These are phyloP conservation scores for Andrena trimmerana DNA, from an alignment of 2,888 invertebrate genomes.

Conservation along the genomic window DNA sequence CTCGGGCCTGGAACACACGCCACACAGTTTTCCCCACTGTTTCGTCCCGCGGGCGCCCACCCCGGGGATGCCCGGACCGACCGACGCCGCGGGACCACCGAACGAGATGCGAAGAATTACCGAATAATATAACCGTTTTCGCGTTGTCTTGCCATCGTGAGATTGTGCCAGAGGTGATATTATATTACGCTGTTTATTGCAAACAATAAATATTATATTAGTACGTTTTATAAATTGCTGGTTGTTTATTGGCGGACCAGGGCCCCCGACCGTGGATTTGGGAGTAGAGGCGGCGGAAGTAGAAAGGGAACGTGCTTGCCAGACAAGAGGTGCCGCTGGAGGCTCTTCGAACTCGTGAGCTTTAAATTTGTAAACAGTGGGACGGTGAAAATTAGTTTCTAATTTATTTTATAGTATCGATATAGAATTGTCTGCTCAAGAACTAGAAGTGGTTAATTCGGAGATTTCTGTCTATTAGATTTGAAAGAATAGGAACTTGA, in stretches of 20 bases:
- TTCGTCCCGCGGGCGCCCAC: slow-evolving; percentile 21
- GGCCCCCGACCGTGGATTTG: not conserved
- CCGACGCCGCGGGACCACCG: slow-evolving; percentile 35
- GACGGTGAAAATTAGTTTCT: too few relatives aligned
- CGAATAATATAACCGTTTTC: slow-evolving; percentile 70
- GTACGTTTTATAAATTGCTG: slow-evolving; percentile 84
- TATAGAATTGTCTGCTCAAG: not conserved
- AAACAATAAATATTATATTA: slow-evolving; percentile 85
- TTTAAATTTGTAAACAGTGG: too few relatives aligned
- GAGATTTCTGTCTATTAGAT: too few relatives aligned
- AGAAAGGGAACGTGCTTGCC: not conserved
- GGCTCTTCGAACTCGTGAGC: too few relatives aligned
- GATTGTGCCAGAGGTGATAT: slow-evolving; percentile 86
- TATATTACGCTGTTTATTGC: slow-evolving; percentile 85
- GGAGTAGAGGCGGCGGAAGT: not conserved
- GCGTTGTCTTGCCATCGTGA: slow-evolving; percentile 85
- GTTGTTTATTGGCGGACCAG: not conserved
- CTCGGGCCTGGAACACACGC: slow-evolving; percentile 10
- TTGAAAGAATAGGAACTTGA: not conserved
- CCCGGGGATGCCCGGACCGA: slow-evolving; percentile 11
- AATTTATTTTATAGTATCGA: too few relatives aligned
- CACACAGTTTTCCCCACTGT: slow-evolving; percentile 24
- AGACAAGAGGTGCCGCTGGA: not conserved
- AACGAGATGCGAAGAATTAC: slow-evolving; percentile 61
- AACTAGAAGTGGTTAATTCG: not conserved